Evolutionary conservation across 2,113 vertebrate species (phyloP), one percentile per base, ranked within the genome.

Genomic region (Brienomyrus brachyistius): DNA sequence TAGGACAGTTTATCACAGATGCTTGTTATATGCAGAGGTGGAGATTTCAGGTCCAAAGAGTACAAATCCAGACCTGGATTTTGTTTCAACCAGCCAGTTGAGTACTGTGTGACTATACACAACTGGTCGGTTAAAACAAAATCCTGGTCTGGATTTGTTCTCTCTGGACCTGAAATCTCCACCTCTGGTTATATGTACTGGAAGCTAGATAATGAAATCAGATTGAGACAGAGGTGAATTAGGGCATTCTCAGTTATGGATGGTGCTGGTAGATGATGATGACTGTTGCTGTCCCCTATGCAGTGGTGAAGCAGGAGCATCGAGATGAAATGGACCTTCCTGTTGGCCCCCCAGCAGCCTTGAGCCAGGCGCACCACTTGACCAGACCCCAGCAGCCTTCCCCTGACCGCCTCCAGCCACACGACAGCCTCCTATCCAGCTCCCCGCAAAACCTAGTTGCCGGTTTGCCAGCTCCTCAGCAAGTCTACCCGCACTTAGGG

Each of bases 221-320:
- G 62, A 11, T 77, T 35, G 70, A 77, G 70, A 15, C 31, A 77
- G 35, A 77, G 11, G 35, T 77, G 70, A 77, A 77, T 77, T n/a
- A 21, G 21, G 80, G 11, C 3, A 7, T 83, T 48, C 40, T 48
- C 15, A 19, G 40, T 83, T 35, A 83, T 9, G 40, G 35, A 83
- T 9, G 40, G 35, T 83, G 10, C 40, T 48, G 8, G 9, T 48
- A 48, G 45, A 83, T 83, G 80, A 43, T 87, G 52, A 62, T 54
- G n/a, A 54, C 56, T 8, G 5, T 6, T 77, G 5, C 43, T 86
- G 23, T 91, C 93, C 94, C 88, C 27, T 77, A 91, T 94, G 48
- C 90, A 99, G 98, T 98, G 94, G 97, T 99, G 94, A 99, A 99
- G 92, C 97, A 98, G 94, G 98, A 99, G 95, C 97, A 96, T 93